Evolutionary conservation across 2,113 vertebrate genomes (phyloP), one percentile per base, ranked within the genome.

Genomic region (Microtus richardsoni): DNA sequence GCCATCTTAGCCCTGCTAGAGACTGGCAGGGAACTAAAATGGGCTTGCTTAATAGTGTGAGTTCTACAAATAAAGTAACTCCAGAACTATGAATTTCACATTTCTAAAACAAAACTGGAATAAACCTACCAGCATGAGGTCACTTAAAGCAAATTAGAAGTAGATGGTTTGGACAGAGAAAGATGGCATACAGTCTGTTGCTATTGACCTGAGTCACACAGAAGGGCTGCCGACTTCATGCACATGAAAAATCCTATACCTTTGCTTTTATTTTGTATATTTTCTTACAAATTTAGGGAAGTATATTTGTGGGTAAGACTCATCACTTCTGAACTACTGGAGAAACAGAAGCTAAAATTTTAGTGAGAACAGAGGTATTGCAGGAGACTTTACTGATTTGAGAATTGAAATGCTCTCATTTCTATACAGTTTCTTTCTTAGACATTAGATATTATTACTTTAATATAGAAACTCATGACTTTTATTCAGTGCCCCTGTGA

Each of bases 1-100:
- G 47, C 19, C 54, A 83, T 58, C 28, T 85, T 7, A 13, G 82
- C 11, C 19, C 3, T 75, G n/a, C 30, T 44, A 91, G 74, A 4
- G 12, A 75, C 36, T 68, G 22, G 44, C 14, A 54, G 17, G 24
- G 4, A 75, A 88, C 19, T 19, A 87, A 88, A 96, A 82, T 3
- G 12, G 3, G 1, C 21, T 52, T 47, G 5, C 83, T 96, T 90
- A 90, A 54, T 90, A 93, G 68, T 52, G 16, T n/a, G 80, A 83
- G 86, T 92, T 71, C 26, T 91, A 73, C 28, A 14, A 94, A 64
- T 88, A 58, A 89, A 88, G 28, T 74, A 88, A 96, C 8, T 93
- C 10, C 19, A 86, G 68, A 41, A 95, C 30, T 95, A 58, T 86
- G 54, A 91, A 75, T 93, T 93, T 41, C 71, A 39, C 93, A 94